These are phyloP conservation scores for Remorina albescens DNA, from an alignment of 2,797 vertebrate species.

Conservation along the genomic window DNA sequence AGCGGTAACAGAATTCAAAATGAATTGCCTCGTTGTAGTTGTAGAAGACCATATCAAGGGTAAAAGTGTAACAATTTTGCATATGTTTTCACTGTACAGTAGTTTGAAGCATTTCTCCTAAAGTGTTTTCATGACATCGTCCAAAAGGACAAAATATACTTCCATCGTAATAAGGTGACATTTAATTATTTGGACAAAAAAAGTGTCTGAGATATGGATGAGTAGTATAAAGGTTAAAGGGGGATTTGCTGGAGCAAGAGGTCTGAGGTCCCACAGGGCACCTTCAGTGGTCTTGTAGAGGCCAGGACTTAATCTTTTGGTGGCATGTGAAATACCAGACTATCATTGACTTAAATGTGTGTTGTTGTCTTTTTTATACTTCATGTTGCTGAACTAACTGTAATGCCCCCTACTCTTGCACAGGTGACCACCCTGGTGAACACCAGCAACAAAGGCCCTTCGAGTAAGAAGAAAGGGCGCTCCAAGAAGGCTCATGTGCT, in stretches of 20 bases:
- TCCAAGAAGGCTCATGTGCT: constrained; percentile 99
- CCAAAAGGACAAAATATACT: background rate
- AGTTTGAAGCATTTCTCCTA: constrained; percentile 2
- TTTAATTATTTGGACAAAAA: no score
- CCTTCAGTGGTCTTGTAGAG: background rate
- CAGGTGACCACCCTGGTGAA: constrained; percentile 99
- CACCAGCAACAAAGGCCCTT: constrained; percentile 98
- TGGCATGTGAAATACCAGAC: background rate
- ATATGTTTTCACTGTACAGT: background rate
- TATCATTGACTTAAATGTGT: no score
- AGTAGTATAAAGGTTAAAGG: background rate
- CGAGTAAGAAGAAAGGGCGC: constrained; percentile 98
- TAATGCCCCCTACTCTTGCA: constrained; percentile 12
- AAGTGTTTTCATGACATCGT: constrained; percentile 1
- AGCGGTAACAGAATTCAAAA: constrained; percentile 18
- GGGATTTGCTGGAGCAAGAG: no score
- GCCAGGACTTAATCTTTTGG: background rate
- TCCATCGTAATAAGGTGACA: background rate
- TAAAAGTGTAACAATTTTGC: constrained; percentile 6
- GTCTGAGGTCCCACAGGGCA: background rate
- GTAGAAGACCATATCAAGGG: constrained; percentile 10
- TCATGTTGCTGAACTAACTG: background rate
- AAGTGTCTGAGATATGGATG: constrained; percentile 1
- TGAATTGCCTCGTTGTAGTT: constrained; percentile 30
- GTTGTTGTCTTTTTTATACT: background rate